These are phyloP conservation scores for Entomyzon cyanotis DNA, from an alignment of 2,113 vertebrate species.

Conservation along the genomic window DNA sequence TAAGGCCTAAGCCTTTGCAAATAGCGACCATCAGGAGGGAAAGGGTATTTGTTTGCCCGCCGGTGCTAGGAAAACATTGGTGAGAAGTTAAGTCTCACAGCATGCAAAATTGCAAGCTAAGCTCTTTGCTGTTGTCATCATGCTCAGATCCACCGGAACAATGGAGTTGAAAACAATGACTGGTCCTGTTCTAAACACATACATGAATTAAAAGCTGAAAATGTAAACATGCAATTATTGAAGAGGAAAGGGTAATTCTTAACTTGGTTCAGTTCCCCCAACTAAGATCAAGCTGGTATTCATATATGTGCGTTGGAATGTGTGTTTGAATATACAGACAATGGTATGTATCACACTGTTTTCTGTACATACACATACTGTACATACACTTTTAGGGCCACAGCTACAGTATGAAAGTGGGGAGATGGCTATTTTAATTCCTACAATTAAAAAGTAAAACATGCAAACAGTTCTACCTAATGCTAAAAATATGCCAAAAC, in stretches of 20 bases:
- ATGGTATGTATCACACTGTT: background rate
- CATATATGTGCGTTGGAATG: rapidly evolving
- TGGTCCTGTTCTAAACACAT: background rate
- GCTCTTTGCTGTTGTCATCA: background rate
- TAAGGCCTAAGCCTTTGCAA: background rate
- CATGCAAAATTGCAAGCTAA: background rate
- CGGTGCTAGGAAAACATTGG: background rate
- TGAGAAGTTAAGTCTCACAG: background rate
- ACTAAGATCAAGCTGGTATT: background rate
- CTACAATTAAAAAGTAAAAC: background rate
- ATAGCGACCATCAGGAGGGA: background rate
- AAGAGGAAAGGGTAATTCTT: background rate
- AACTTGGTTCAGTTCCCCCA: background rate
- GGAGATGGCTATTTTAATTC: background rate
- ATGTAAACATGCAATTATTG: background rate
- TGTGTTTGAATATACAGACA: background rate
- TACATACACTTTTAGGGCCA: background rate
- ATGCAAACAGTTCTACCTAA: background rate
- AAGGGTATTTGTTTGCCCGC: background rate
- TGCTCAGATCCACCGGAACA: background rate
- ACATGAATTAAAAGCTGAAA: background rate
- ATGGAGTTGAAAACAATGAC: background rate
- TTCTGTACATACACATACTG: background rate
- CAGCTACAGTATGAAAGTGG: background rate
- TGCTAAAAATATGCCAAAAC: background rate